A percentile compares a stretch with the other conserved stretches of the same genome.
phyloP scores from a whole-genome alignment of 2,113 vertebrate genomes.

The Hippocampus zosterae region DNA sequence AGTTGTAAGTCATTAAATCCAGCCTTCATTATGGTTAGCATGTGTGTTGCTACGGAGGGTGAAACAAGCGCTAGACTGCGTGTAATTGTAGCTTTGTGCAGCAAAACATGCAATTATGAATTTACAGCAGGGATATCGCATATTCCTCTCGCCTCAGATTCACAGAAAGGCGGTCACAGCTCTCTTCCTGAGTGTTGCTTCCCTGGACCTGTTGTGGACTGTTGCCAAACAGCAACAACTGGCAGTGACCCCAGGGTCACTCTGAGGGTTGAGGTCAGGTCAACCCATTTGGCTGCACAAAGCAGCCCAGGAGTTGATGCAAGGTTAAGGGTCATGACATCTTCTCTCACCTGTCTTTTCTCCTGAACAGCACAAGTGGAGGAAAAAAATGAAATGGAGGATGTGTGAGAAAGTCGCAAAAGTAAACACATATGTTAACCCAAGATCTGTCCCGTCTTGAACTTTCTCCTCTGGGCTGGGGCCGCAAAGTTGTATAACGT shows the following conservation, averaged over 20 bases:
- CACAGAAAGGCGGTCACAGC: slow-evolving; percentile 27
- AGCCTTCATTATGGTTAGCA: slow-evolving; percentile 61
- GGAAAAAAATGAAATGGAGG: slow-evolving; percentile 10
- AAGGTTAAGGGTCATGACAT: slow-evolving; percentile 37
- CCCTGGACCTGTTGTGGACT: slow-evolving; percentile 24
- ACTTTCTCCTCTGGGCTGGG: neutral
- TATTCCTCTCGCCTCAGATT: slow-evolving; percentile 40
- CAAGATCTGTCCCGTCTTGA: neutral
- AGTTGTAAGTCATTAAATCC: slow-evolving; percentile 66
- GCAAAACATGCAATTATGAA: slow-evolving; percentile 70
- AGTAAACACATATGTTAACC: slow-evolving; percentile 20
- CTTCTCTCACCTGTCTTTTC: slow-evolving; percentile 56
- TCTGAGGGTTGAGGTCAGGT: slow-evolving; percentile 47
- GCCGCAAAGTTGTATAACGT: slow-evolving; percentile 40
- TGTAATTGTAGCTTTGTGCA: slow-evolving; percentile 68
- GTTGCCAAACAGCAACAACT: slow-evolving; percentile 47
- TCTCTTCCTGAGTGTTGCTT: slow-evolving; percentile 17
- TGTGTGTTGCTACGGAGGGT: slow-evolving; percentile 55
- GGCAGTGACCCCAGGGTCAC: slow-evolving; percentile 41
- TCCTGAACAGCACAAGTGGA: slow-evolving; percentile 30
- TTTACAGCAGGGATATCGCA: slow-evolving; percentile 60
- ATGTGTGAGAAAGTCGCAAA: slow-evolving; percentile 43
- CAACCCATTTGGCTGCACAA: slow-evolving; percentile 36
- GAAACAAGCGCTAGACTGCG: slow-evolving; percentile 53
- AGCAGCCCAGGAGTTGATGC: slow-evolving; percentile 50